Evolutionary conservation across 2,113 vertebrate species (phyloP).

Genomic region (Reinhardtius hippoglossoides): DNA sequence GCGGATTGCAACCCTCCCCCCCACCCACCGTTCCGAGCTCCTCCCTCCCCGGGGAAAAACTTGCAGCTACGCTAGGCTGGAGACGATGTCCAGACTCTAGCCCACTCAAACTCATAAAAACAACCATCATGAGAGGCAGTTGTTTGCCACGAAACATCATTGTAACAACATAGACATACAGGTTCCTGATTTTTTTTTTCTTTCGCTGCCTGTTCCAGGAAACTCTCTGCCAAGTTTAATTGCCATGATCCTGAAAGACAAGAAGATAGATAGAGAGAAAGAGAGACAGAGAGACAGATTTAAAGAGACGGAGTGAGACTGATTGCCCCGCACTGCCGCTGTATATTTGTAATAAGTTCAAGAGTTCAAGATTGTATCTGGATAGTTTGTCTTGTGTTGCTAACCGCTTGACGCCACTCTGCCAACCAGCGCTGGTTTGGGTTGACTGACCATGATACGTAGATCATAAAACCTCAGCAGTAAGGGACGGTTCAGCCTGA

Average conservation of each 20-base stretch:
- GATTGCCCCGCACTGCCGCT: conserved; percentile 52
- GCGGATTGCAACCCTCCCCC: conserved; percentile 62
- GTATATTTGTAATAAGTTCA: conserved; percentile 71
- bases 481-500: conserved; percentile 71
- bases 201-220: conserved; percentile 16
- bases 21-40: conserved; percentile 40
- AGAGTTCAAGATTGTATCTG: conserved; percentile 76
- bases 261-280: conserved; percentile 34
- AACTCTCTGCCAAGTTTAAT: conserved; percentile 57
- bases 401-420: conserved; percentile 75
- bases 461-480: conserved; percentile 74
- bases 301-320: conserved; percentile 60
- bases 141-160: conserved; percentile 52
- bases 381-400: conserved; percentile 71
- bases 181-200: conserved; percentile 22
- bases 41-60: conserved; percentile 52
- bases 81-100: conserved; percentile 73
- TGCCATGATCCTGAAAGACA: conserved; percentile 33
- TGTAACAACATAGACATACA: conserved; percentile 45
- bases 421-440: conserved; percentile 79
- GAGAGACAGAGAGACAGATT: conserved; percentile 28
- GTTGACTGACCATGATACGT: conserved; percentile 76
- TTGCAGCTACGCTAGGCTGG: conserved; percentile 38
- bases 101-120: conserved; percentile 47
- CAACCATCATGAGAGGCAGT: conserved; percentile 46